phyloP scores from a whole-genome alignment of 2,888 invertebrate genomes.

The Lithosia quadra region DNA sequence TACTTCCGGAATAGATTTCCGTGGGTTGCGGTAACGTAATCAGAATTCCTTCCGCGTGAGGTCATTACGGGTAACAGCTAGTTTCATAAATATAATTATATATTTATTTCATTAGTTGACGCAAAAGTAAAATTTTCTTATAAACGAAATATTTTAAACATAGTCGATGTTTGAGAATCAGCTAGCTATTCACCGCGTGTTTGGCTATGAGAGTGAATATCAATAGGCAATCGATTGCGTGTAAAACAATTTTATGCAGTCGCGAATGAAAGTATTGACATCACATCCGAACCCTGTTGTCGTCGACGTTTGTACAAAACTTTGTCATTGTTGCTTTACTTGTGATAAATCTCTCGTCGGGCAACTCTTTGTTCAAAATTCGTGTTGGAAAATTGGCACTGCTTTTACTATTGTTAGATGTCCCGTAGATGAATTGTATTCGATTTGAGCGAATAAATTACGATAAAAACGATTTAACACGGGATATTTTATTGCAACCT shows the following conservation, averaged over 20 bases:
- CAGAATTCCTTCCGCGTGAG: too few species aligned
- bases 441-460: constrained; percentile 51
- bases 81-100: too few species aligned
- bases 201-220: constrained; percentile 19
- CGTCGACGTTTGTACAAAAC: constrained; percentile 50
- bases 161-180: neutral
- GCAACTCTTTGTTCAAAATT: constrained; percentile 56
- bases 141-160: neutral
- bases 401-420: constrained; percentile 58
- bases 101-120: neutral
- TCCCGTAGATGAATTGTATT: constrained; percentile 50
- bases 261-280: constrained; percentile 39
- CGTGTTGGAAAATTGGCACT: constrained; percentile 59
- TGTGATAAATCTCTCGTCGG: constrained; percentile 63
- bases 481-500: constrained; percentile 37
- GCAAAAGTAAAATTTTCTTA: neutral
- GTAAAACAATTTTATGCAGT: constrained; percentile 42
- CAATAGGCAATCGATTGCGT: constrained; percentile 33
- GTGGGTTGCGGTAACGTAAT: too few species aligned
- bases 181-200: neutral
- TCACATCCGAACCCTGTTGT: constrained; percentile 51
- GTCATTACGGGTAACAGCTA: too few species aligned
- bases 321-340: constrained; percentile 56
- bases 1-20: too few species aligned
- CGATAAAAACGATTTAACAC: constrained; percentile 40